Evolutionary conservation across 1,140 invertebrate species (phyloP), one percentile per base, ranked within the genome.

Genomic region (Ostrea denselamellosa): DNA sequence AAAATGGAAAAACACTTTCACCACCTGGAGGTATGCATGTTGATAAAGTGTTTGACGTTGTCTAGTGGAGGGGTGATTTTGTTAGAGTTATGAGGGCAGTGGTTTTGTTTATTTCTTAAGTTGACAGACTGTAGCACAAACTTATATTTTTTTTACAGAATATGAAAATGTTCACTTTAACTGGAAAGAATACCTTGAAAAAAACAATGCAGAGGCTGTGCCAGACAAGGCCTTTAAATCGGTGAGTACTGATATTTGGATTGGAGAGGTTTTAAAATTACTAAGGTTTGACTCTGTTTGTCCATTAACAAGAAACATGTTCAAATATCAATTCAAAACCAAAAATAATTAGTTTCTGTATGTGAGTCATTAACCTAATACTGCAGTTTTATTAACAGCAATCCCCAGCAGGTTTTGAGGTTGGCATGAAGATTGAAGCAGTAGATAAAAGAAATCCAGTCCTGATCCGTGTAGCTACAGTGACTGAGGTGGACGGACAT

Each of bases 391-490:
- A 84, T 54, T 77, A 17, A 65, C 54, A 94, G 94, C 91, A 91
- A 53, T 44, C 88, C n/a, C 96, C 97, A 17, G 51, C 92, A 82
- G 90, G 91, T 8, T 95, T 95, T 91, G 93, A 94, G 87, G 44
- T 68, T 22, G 93, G 92, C 12, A 93, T 93, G 93, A 93, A 92
- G 68, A 86, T 94, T 54, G 94, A 95, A 89, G 92, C 91, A 12
- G 93, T 94, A 9, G 94, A 95, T 86, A 92, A 92, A 62, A 96
- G 98, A 90, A 97, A 98, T 65, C 97, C 97, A 51, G 95, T 96
- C 89, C 94, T 99, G 4, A 97, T 99, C 82, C 96, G 98, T 44
- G 98, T 98, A 7, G 98, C 98, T 0, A 97, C 97, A 0, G 96
- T 99, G 5, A 96, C 96, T 87, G 97, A 97, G 82, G 96, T 98